Evolutionary conservation across 23 tunicate genomes (phyloP), one percentile per base, ranked within the genome.

Genomic region (Styela clava): DNA sequence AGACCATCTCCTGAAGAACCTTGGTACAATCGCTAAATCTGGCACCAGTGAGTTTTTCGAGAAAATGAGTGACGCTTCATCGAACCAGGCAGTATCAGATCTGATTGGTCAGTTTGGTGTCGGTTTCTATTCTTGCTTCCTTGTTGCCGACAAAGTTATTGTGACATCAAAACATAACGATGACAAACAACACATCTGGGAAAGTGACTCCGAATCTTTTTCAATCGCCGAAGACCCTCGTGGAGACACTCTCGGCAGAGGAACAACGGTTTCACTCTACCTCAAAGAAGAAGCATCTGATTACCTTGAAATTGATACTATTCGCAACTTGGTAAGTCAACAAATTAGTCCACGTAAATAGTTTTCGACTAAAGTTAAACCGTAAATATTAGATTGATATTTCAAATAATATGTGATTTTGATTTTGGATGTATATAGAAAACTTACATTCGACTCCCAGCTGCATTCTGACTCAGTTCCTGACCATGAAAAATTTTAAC

Each of bases 61-160:
- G 74, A 86, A 87, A 84, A 91, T 96, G 97, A 83, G 94, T 26
- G 85, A 78, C 31, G 97, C 88, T 2, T 82, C 88, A 34, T 77
- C 91, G 2, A 95, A 90, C 64, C 95, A 95, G 0, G 88, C 96
- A 35, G 99, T 90, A 1, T 96, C 97, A 34, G 97, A 91, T 87
- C 73, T 96, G 36, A 96, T 96, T 87, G 99, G 99, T 83, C 99
- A 96, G 80, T 96, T 96, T 82, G 99, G 99, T 87, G 99, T 96
- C 72, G 99, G 99, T 24, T 96, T 96, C 77, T 96, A 96, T 80
- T 96, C 99, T 32, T 80, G 97, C 5, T 96, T 91, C 88, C 78
- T 96, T 81, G 99, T 96, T 82, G 97, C 99, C 70, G 99, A 96
- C 74, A 91, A 85, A 63, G 97, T 95, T 2, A 88, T 89, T n/a